Evolutionary conservation across 2,797 vertebrate genomes (phyloP).

Genomic region (Prionace glauca): DNA sequence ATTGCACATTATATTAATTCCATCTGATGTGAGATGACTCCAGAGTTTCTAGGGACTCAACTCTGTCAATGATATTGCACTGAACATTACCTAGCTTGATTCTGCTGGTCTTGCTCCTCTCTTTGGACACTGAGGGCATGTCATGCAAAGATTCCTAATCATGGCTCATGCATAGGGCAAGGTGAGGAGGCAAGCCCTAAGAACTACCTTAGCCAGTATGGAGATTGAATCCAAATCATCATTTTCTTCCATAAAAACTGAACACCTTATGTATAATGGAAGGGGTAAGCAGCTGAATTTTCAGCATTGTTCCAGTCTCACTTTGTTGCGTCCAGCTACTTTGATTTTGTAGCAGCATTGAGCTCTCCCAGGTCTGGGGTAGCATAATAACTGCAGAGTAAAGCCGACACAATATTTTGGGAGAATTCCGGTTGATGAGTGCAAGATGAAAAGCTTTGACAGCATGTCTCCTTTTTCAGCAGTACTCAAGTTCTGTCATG

Average conservation of each 20-base stretch:
- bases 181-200: too few species aligned
- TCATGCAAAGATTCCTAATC: too few species aligned
- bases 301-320: background rate
- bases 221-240: background rate
- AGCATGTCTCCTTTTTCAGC: too few species aligned
- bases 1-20: background rate
- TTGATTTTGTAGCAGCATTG: background rate
- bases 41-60: background rate
- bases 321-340: background rate
- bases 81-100: background rate
- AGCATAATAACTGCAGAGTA: too few species aligned
- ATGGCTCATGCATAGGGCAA: too few species aligned
- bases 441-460: too few species aligned
- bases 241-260: background rate
- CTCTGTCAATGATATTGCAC: background rate
- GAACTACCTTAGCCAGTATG: too few species aligned
- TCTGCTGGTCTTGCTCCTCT: background rate
- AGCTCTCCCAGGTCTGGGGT: background rate
- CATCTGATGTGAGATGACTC: background rate
- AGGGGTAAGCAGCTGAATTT: background rate
- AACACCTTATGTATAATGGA: background rate
- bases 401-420: too few species aligned
- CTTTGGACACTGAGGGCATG: too few species aligned
- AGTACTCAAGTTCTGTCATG: too few species aligned
- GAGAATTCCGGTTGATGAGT: too few species aligned